Evolutionary conservation across 2,888 invertebrate species (phyloP), one percentile per base, ranked within the genome.

Genomic region (Dichetophora obliterata): DNA sequence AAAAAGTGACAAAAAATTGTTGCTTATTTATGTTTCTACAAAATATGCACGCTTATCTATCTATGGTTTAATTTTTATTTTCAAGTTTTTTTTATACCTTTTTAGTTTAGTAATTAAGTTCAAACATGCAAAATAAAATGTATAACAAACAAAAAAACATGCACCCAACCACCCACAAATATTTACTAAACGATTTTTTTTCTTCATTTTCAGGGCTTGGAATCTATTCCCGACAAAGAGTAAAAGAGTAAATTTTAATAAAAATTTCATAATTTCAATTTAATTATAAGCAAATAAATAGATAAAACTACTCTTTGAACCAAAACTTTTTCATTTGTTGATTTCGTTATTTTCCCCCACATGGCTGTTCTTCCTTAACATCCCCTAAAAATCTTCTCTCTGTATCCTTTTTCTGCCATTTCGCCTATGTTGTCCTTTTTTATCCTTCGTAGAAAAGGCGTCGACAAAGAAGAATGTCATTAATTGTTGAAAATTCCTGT

Each of bases 181-280:
- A 8, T 37, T 37, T 8, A 43, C 43, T 43, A 43, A 43, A 3
- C 14, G 4, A 5, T 57, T 66, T 43, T 59, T 37, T 24, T n/a
- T 24, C 63, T 70, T 48, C 14, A 31, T 78, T 91, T 91, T 77
- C 90, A 91, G 92, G 93, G 93, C 16, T 89, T 93, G 83, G 92
- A 92, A 69, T 78, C 89, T 61, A 91, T 93, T 83, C 91, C 92
- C 69, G 92, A 92, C 43, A 43, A 6, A 88, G 85, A 89, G n/a
- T n/a, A 79, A 76, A 81, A 72, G 74, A 83, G 77, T 66, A 68
- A 76, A 80, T 68, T 81, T 82, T 71, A 6, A 1, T 43, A 43
- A 11, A 43, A 11, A 1, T 11, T 6, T 11, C 11, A 11, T 3
- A 1, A 57, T 69, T 69, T 43, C 52, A 27, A 43, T 57, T 52